Evolutionary conservation across 1,140 invertebrate species (phyloP).

Genomic region (Camponotus floridanus): DNA sequence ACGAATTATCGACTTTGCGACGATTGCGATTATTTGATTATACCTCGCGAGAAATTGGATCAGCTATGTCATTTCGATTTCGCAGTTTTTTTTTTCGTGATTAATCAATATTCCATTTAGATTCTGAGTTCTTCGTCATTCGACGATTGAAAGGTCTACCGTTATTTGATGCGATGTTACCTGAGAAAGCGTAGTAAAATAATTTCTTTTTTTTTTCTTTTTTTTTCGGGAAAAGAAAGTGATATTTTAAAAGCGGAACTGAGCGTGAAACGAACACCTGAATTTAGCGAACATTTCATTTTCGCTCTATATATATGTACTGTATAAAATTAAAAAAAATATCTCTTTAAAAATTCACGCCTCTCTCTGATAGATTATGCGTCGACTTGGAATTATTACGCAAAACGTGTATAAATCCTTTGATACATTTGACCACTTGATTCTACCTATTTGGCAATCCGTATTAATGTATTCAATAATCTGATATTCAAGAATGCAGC

Average conservation of each 20-base stretch:
- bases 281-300: slow-evolving; percentile 13
- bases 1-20: slow-evolving; percentile 71
- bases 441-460: slow-evolving; percentile 31
- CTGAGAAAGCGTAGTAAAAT: slow-evolving; percentile 17
- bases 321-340: background rate
- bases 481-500: slow-evolving; percentile 34
- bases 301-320: background rate
- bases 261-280: background rate
- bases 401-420: background rate
- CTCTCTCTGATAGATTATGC: slow-evolving; percentile 28
- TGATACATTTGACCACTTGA: background rate
- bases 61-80: slow-evolving; percentile 38
- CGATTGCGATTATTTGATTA: slow-evolving; percentile 39
- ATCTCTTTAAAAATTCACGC: background rate
- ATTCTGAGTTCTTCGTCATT: background rate
- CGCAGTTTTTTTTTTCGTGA: slow-evolving; percentile 26
- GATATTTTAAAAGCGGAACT: slow-evolving; percentile 8
- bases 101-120: slow-evolving; percentile 32
- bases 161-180: background rate
- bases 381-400: background rate
- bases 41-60: background rate
- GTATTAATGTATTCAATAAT: slow-evolving; percentile 29
- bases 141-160: background rate
- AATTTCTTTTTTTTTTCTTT: background rate
- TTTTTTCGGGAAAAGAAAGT: slow-evolving; percentile 19